A percentile compares a stretch with the other conserved stretches of the same genome.
These are phyloP conservation scores for Ctena decussata DNA, from an alignment of 2,888 invertebrate species.

Conservation along the genomic window DNA sequence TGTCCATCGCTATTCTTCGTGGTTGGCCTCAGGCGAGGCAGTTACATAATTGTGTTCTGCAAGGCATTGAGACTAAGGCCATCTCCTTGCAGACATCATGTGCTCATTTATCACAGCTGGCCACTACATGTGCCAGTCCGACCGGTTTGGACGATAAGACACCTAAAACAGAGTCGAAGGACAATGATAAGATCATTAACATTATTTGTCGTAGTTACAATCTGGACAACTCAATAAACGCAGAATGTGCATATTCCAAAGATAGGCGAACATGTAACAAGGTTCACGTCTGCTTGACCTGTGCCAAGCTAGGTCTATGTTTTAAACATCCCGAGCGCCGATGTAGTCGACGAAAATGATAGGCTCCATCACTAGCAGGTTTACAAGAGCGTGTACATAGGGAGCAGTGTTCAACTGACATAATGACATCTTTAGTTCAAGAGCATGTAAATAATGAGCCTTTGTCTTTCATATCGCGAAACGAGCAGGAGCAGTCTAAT, in stretches of 20 bases:
- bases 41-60: slow-evolving; percentile 16
- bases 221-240: background rate
- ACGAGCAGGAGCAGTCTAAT: background rate
- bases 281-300: slow-evolving; percentile 6
- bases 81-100: background rate
- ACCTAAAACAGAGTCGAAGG: background rate
- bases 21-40: slow-evolving; percentile 12
- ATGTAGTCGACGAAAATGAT: background rate
- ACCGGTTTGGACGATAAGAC: background rate
- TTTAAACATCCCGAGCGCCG: background rate
- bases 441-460: background rate
- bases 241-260: slow-evolving; percentile 12
- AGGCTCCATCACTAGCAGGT: background rate
- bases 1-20: background rate
- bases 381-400: background rate
- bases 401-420: too few species aligned
- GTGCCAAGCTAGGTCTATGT: slow-evolving; percentile 15
- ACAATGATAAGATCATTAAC: background rate
- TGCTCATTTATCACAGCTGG: background rate
- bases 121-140: background rate
- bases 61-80: background rate
- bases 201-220: slow-evolving; percentile 10
- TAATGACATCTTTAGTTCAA: background rate
- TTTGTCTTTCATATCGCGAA: background rate
- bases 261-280: slow-evolving; percentile 3